Evolutionary conservation across 2,888 invertebrate genomes (phyloP), one percentile per base, ranked within the genome.

Genomic region (Cepaea hortensis): DNA sequence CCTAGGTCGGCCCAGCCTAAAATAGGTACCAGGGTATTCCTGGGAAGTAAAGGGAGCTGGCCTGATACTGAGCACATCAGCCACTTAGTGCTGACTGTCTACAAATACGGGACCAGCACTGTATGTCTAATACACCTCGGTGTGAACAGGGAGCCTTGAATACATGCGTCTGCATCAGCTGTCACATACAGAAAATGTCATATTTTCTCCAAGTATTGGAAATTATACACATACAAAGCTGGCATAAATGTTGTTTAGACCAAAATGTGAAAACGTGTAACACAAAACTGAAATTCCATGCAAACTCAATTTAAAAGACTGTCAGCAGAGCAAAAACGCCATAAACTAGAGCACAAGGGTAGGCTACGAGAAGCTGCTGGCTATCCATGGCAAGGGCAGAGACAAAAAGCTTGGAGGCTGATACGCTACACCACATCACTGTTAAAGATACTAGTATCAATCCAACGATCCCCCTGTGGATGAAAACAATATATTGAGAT

Each of bases 271-370:
- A 68, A 15, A 20, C 18, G 13, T 11, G n/a, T 1, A 68, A n/a
- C 18, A 68, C 18, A 68, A 75, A 46, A 75, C 6, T 46, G 18
- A n/a, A 15, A 15, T 75, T 35, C 55, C 55, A 55, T 11, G 11
- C 7, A 55, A 11, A 9, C 13, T 55, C 7, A 23, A n/a, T 3
- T 81, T 95, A 98, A 95, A 98, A 98, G 88, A 98, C 96, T 82
- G 98, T 97, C 91, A 98, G 96, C 85, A 98, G 95, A 76, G 98
- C 98, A 95, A 98, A 98, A 1, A 98, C 97, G 81, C 97, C 98
- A 95, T 98, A 98, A 61, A 98, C 96, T 89, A 98, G 95, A 87
- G 97, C 96, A 95, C 98, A 98, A 0, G 98, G 98, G 95, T 98
- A 98, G 70, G 98, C 98, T 91, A 95, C 94, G 23, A 95, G 92